Conservation (phyloP, 1,140 invertebrate genomes). For the Patella vulgata region DNA sequence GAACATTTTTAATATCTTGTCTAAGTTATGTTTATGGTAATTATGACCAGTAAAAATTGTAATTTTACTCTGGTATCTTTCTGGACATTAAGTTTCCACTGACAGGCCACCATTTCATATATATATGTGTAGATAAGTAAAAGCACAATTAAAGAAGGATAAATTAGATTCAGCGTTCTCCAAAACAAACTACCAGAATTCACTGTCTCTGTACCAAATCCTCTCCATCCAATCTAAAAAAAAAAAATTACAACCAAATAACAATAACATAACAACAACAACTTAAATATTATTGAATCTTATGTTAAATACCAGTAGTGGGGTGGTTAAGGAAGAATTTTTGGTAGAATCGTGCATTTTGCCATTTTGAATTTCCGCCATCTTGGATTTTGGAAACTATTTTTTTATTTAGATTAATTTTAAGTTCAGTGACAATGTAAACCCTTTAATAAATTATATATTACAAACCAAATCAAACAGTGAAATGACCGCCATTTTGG, state of each 20-base stretch:
- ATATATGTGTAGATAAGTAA: constrained; percentile 61
- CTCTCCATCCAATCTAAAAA: constrained; percentile 62
- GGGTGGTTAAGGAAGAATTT: too few species aligned
- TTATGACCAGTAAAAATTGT: too few species aligned
- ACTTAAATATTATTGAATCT: background rate
- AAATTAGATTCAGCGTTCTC: constrained; percentile 52
- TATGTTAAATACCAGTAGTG: background rate
- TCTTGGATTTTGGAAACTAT: too few species aligned
- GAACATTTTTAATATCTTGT: too few species aligned
- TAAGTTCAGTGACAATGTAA: too few species aligned
- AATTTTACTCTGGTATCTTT: constrained; percentile 56
- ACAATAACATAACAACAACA: background rate
- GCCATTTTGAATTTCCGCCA: too few species aligned
- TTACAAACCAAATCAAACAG: background rate
- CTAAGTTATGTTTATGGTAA: too few species aligned
- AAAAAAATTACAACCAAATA: constrained; percentile 12
- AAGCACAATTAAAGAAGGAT: constrained; percentile 51
- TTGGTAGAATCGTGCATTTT: too few species aligned
- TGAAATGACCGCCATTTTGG: too few species aligned
- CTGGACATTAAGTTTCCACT: constrained; percentile 60
- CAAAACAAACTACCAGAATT: constrained; percentile 39
- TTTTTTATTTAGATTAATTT: too few species aligned
- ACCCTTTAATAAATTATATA: too few species aligned
- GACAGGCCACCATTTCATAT: constrained; percentile 61
- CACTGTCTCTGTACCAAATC: constrained; percentile 55